These are phyloP conservation scores for Gymnocephalus cernua DNA, from an alignment of 2,113 vertebrate genomes.

Conservation along the genomic window DNA sequence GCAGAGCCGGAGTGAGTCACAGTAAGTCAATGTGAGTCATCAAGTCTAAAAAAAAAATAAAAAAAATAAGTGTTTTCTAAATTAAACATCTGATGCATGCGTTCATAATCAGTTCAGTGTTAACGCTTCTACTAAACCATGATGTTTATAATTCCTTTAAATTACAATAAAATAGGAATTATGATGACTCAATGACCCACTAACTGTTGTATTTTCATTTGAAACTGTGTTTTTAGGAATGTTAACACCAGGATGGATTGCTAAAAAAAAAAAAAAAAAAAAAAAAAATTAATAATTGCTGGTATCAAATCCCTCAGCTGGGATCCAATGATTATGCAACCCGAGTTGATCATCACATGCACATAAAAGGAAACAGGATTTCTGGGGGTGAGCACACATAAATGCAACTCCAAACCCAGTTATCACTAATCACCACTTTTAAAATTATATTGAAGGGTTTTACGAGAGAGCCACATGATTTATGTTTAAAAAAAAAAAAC, in stretches of 20 bases:
- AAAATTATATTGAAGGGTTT: too few species aligned
- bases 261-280: background rate
- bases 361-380: background rate
- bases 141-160: background rate
- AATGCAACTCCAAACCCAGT: too few species aligned
- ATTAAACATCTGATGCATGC: conserved; percentile 11
- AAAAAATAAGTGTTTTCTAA: conserved; percentile 20
- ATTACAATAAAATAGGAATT: background rate
- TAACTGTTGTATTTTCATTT: background rate
- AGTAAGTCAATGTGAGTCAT: conserved; percentile 65
- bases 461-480: too few species aligned
- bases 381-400: background rate
- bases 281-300: background rate
- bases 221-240: background rate
- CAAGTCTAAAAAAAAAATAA: conserved; percentile 12
- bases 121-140: background rate
- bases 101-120: background rate
- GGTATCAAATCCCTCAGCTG: background rate
- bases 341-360: background rate
- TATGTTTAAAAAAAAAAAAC: too few species aligned
- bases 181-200: background rate
- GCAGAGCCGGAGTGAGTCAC: conserved; percentile 59
- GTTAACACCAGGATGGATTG: background rate
- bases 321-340: background rate
- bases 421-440: background rate